Evolutionary conservation across 2,113 vertebrate genomes (phyloP), one percentile per base, ranked within the genome.

Genomic region (Poicephalus meyeri): DNA sequence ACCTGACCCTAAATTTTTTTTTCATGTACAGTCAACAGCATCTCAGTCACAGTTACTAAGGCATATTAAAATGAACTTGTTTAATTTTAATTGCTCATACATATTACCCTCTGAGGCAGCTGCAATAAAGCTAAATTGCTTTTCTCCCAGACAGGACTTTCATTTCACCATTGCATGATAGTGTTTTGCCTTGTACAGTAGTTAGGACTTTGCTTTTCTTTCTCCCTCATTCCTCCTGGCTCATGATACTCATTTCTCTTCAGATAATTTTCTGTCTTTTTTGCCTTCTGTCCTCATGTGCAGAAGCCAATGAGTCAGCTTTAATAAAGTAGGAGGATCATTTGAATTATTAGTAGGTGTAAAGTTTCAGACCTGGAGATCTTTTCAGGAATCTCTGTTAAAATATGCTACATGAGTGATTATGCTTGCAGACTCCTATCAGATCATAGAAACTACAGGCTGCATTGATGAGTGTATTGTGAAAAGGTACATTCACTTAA

Each of bases 81-180:
- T 97, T 97, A 83, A 97, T 97, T 98, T 97, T 97, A 98, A 97
- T 97, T 97, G 95, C 87, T 97, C 79, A 31, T 72, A 93, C 3
- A 9, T 85, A 96, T 97, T 96, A 96, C 93, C 92, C 95, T 86
- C 91, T 88, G 80, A 93, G 77, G 81, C 94, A 97, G 78, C 72
- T 97, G 82, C 91, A 85, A 81, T 92, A 87, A 87, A 92, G 80
- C 46, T 97, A 90, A 96, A 97, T 95, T 96, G 87, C 73, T 97
- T 96, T 95, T 91, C 85, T 93, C 58, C n/a, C 46, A 72, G 80
- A 80, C 50, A 91, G 20, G 37, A 94, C n/a, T 89, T 96, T 92
- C 17, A 74, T 97, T 97, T 95, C 56, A 35, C 35, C 11, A n/a
- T 56, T 70, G 87, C n/a, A 16, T 69, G 63, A 56, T 69, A 70